Evolutionary conservation across 2,888 invertebrate species (phyloP).

Genomic region (Ptilodon capucinus): DNA sequence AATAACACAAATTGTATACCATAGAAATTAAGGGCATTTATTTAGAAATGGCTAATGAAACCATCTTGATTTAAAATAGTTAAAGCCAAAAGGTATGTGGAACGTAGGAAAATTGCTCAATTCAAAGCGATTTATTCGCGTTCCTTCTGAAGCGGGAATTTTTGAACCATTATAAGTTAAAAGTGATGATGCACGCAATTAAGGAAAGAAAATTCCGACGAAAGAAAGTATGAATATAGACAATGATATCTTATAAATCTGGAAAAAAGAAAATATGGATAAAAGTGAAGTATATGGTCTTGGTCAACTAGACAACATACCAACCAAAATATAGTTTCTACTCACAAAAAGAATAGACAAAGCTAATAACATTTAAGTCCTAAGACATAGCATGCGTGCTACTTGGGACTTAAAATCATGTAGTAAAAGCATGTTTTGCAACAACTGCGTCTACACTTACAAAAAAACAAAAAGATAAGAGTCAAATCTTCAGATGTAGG

Average conservation of each 20-base stretch:
- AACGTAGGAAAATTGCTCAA: conserved; percentile 1
- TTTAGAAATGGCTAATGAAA: neutral
- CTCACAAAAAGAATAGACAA: too few relatives aligned
- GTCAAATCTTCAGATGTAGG: neutral
- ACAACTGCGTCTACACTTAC: too few relatives aligned
- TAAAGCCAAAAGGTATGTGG: neutral
- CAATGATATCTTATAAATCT: neutral
- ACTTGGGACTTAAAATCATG: too few relatives aligned
- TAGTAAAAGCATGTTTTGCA: too few relatives aligned
- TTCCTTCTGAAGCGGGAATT: neutral
- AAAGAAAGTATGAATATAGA: neutral
- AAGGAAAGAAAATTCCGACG: neutral
- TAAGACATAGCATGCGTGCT: too few relatives aligned
- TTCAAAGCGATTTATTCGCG: neutral
- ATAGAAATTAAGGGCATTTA: conserved; percentile 1
- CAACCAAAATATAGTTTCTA: too few relatives aligned
- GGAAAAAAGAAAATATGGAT: too few relatives aligned
- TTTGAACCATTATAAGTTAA: neutral
- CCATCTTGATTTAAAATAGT: neutral
- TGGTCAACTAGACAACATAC: too few relatives aligned
- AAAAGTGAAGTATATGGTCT: too few relatives aligned
- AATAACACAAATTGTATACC: neutral
- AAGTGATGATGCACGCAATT: neutral
- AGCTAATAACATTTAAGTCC: too few relatives aligned
- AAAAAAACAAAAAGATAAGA: neutral